Base-by-base conservation (phyloP, 1,140 invertebrate genomes). In the Nephila pilipes region DNA sequence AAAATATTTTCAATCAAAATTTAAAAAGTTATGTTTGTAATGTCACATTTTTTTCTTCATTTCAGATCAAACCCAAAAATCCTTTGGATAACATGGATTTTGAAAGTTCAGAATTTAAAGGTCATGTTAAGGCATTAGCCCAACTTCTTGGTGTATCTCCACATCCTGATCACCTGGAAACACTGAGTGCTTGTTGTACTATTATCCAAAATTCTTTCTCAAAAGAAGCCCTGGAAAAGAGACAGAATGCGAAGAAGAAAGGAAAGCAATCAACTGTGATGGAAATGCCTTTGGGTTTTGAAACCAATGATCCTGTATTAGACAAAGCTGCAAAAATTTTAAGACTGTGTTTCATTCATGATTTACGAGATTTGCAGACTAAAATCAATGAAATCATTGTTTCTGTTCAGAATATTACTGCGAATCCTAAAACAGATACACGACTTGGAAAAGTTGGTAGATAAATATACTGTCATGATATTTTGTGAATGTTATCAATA, bases 341-440 rank as follows among this genome's bases (percentile, higher is more conserved):
- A 38, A 96, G 98, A 63, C 96, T 99, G 25, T 95, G 99, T 5
- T 99, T 99, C 95, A 97, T 99, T 94, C 97, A 98, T 94, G 98
- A 99, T 95, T 95, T 99, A 12, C 96, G 99, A 94, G 96, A 98
- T 94, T 96, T 99, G 36, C 99, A 99, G 96, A 99, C 98, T 0
- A 97, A 97, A 95, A 99, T 99, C 60, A 99, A 99, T 96, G 98
- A 99, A 96, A 97, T 97, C 4, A 97, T 99, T 95, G 99, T 99
- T 3, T 96, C 97, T 91, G 98, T 99, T 1, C 99, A 99, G 96
- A 97, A 96, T 93, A 96, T 99, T 10, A 99, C 99, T 22, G 99
- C 99, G 14, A 97, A 99, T 97, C 99, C 99, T 18, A 99, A 99
- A 96, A 99, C 99, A 94, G 98, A 99, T 95, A 98, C 98, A 3